Percentiles rank a stretch among this genome's conserved stretches.
These are phyloP conservation scores for Calyptomena viridis DNA, from an alignment of 2,113 vertebrate species.

Conservation along the genomic window DNA sequence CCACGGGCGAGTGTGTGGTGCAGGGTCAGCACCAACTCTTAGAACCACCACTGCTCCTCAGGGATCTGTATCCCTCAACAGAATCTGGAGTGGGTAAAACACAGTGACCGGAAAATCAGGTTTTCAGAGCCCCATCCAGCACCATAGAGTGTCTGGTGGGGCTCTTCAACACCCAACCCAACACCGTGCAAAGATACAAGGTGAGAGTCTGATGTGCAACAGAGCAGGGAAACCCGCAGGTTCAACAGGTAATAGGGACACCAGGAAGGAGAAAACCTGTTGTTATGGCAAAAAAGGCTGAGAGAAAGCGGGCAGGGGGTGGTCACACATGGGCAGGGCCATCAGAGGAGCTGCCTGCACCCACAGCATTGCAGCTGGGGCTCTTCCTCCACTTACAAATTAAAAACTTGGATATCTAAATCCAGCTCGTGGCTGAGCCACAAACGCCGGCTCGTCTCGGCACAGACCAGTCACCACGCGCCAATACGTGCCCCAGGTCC, in stretches of 20 bases:
- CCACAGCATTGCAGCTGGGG: not conserved
- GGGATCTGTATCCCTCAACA: fast-evolving
- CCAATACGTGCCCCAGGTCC: not conserved
- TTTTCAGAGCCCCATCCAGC: not conserved
- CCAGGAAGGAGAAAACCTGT: not conserved
- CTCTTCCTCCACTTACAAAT: not conserved
- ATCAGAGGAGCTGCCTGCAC: not conserved
- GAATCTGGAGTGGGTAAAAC: fast-evolving
- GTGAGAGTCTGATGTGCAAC: fast-evolving
- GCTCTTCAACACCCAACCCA: not conserved
- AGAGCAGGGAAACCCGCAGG: not conserved
- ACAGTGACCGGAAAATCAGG: fast-evolving
- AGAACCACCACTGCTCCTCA: fast-evolving
- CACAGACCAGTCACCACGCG: fast-evolving
- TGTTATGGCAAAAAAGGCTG: not conserved
- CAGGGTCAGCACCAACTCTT: fast-evolving
- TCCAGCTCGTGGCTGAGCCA: not conserved
- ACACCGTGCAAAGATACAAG: fast-evolving
- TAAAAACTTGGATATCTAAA: not conserved
- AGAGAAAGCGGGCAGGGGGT: not conserved
- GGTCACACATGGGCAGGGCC: not conserved
- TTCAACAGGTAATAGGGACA: not conserved
- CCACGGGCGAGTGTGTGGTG: fast-evolving
- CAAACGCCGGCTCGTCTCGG: not conserved
- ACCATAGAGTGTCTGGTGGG: fast-evolving